These are phyloP conservation scores for Pemphigus obesinymphae DNA, from an alignment of 1,140 invertebrate genomes.

Conservation along the genomic window DNA sequence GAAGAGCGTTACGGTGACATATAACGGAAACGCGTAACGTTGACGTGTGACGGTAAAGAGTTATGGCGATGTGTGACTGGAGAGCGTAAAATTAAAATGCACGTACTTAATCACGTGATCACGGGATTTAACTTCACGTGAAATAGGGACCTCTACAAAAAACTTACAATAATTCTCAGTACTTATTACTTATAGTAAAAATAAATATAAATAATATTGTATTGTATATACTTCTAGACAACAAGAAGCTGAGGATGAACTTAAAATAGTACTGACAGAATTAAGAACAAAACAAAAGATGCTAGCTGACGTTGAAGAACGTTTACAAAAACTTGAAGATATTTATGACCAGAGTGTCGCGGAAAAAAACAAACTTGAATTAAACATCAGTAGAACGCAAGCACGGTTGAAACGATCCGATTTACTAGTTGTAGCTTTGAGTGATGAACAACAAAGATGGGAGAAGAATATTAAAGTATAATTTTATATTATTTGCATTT, in stretches of 20 bases:
- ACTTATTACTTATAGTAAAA: too few species aligned
- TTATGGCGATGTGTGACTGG: too few species aligned
- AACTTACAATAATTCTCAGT: too few species aligned
- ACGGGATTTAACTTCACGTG: too few species aligned
- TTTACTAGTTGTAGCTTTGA: slow-evolving; percentile 73
- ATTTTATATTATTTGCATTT: not conserved
- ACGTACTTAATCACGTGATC: too few species aligned
- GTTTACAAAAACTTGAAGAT: slow-evolving; percentile 63
- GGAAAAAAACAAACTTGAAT: slow-evolving; percentile 59
- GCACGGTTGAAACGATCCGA: slow-evolving; percentile 72
- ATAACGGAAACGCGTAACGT: too few species aligned
- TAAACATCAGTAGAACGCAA: slow-evolving; percentile 68
- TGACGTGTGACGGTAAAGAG: too few species aligned
- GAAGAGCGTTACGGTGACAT: too few species aligned
- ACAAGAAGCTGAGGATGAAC: slow-evolving; percentile 58
- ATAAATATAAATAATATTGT: slow-evolving; percentile 30
- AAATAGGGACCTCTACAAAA: too few species aligned
- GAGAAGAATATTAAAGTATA: slow-evolving; percentile 56
- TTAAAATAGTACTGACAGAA: slow-evolving; percentile 68
- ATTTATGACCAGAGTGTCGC: slow-evolving; percentile 61
- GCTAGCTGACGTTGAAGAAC: slow-evolving; percentile 64
- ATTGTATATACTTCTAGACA: slow-evolving; percentile 62
- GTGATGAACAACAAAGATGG: slow-evolving; percentile 59
- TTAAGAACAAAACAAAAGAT: slow-evolving; percentile 74
- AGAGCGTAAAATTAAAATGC: too few species aligned